Evolutionary conservation across 1,140 invertebrate species (phyloP).

Genomic region (Chironomus striatipennis): DNA sequence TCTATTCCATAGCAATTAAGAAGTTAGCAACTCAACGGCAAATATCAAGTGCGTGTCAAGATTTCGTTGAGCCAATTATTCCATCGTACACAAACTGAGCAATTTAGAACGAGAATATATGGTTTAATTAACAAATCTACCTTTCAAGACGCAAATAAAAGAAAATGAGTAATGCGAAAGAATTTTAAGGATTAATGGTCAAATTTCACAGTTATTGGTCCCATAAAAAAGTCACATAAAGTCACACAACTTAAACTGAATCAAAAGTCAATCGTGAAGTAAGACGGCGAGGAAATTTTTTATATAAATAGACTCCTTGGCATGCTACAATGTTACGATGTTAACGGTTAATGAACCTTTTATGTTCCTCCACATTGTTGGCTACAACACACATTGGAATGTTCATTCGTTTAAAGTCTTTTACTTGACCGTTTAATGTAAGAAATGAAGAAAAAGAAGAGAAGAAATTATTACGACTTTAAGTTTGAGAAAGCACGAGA

Average conservation of each 20-base stretch:
- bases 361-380: neutral
- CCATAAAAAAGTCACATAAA: too few relatives aligned
- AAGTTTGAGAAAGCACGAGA: neutral
- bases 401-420: neutral
- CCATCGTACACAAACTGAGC: neutral
- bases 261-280: too few relatives aligned
- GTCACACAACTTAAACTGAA: too few relatives aligned
- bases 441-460: neutral
- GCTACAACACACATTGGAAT: neutral
- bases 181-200: too few relatives aligned
- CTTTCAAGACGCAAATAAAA: too few relatives aligned
- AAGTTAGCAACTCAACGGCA: neutral
- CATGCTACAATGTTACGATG: conserved; percentile 7
- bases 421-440: conserved; percentile 13
- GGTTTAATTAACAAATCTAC: too few relatives aligned
- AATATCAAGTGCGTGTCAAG: neutral
- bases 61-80: neutral
- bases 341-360: conserved; percentile 13
- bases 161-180: too few relatives aligned
- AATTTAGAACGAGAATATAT: too few relatives aligned
- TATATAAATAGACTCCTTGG: conserved; percentile 1
- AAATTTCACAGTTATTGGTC: too few relatives aligned
- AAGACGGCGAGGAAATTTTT: neutral
- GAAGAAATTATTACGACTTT: conserved; percentile 8
- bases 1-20: neutral